A percentile compares a stretch with the other conserved stretches of the same genome.
Evolutionary conservation across 2,113 vertebrate species (phyloP).

Genomic region (Oophaga pumilio): DNA sequence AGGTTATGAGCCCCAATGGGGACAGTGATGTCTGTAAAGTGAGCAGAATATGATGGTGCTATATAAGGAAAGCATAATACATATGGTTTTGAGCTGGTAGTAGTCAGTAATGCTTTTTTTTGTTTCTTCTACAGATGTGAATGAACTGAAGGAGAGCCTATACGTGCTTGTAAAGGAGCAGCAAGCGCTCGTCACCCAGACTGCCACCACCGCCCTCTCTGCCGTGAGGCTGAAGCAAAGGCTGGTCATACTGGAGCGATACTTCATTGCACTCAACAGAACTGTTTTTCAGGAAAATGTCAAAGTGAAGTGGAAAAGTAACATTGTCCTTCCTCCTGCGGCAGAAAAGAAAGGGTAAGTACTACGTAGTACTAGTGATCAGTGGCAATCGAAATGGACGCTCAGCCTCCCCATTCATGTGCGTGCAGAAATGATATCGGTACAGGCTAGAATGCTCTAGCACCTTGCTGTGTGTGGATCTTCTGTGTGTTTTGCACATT

Average conservation of each 20-base stretch:
- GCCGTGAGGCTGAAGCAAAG: constrained; percentile 90
- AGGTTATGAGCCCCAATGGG: too few relatives aligned
- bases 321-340: constrained; percentile 77
- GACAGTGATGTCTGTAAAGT: too few relatives aligned
- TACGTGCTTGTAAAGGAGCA: constrained; percentile 92
- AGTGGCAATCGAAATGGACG: not conserved
- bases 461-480: too few relatives aligned
- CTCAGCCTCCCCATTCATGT: not conserved
- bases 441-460: not conserved
- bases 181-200: constrained; percentile 84
- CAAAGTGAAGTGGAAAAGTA: constrained; percentile 88
- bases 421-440: not conserved
- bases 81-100: not conserved
- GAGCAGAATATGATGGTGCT: too few relatives aligned
- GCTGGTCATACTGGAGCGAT: constrained; percentile 92
- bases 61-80: too few relatives aligned
- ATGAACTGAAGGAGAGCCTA: constrained; percentile 90
- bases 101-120: not conserved
- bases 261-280: constrained; percentile 94
- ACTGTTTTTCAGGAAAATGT: constrained; percentile 91
- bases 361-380: not conserved
- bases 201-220: constrained; percentile 90
- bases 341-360: constrained; percentile 91
- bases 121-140: constrained; percentile 74
- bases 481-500: too few relatives aligned